Evolutionary conservation across 2,797 vertebrate species (phyloP).

Genomic region (Dendrocincla tyrannina): DNA sequence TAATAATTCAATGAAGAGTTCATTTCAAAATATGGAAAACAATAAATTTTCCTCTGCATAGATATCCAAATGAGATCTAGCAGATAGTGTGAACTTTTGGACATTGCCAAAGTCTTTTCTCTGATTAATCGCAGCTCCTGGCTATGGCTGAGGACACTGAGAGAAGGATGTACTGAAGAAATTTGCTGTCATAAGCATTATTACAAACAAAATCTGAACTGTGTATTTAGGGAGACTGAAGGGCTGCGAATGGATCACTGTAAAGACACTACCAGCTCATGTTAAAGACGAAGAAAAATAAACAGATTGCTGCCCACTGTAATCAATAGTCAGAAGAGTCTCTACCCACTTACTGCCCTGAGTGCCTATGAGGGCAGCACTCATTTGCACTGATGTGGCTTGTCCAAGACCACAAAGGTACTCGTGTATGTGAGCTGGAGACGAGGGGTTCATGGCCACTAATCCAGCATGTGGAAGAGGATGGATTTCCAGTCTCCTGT

Average conservation of each 20-base stretch:
- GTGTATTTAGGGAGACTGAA: background rate
- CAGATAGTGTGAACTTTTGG: background rate
- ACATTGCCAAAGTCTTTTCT: background rate
- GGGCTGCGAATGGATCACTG: background rate
- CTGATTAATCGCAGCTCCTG: background rate
- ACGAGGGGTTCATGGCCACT: background rate
- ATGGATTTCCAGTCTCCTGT: background rate
- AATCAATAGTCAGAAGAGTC: background rate
- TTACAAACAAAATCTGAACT: background rate
- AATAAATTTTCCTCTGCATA: background rate
- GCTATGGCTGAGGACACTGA: background rate
- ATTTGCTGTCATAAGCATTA: background rate
- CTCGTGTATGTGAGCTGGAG: background rate
- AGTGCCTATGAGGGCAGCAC: rapidly evolving
- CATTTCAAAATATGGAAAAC: background rate
- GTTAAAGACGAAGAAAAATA: background rate
- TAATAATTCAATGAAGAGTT: background rate
- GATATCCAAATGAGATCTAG: background rate
- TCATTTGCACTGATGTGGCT: background rate
- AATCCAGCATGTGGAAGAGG: background rate
- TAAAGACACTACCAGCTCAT: background rate
- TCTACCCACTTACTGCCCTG: background rate
- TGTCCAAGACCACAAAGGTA: background rate
- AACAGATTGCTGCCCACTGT: rapidly evolving
- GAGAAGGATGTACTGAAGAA: background rate